These are phyloP conservation scores for Patella depressa DNA, from an alignment of 2,888 invertebrate species.

Conservation along the genomic window DNA sequence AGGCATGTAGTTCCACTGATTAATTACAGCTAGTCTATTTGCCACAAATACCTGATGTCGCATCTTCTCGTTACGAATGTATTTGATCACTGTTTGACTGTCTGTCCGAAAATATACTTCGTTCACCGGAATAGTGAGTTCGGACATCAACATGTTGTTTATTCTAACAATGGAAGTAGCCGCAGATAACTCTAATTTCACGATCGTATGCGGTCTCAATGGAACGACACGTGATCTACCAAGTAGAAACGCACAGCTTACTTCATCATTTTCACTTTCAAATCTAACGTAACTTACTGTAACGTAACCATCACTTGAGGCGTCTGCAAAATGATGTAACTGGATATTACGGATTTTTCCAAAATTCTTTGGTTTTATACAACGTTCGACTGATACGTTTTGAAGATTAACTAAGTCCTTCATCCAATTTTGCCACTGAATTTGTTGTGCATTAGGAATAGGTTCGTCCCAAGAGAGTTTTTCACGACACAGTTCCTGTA, in stretches of 20 bases:
- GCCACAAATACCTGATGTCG: conserved; percentile 21
- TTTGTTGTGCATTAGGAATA: background rate
- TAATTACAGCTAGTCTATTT: conserved; percentile 13
- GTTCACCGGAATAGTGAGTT: background rate
- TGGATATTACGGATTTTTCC: background rate
- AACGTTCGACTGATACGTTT: background rate
- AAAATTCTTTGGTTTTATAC: background rate
- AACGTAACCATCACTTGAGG: conserved; percentile 12
- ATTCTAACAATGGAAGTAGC: conserved; percentile 12
- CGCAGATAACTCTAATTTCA: conserved; percentile 21
- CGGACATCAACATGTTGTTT: background rate
- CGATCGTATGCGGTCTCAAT: conserved; percentile 17
- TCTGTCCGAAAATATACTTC: conserved; percentile 16
- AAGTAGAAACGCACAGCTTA: conserved; percentile 20
- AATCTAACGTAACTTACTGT: conserved; percentile 16
- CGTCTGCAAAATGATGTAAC: conserved; percentile 19
- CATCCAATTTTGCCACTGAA: conserved; percentile 15
- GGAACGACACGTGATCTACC: conserved; percentile 16
- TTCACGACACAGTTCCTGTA: conserved; percentile 11
- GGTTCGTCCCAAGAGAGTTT: conserved; percentile 11
- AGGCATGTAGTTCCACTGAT: background rate
- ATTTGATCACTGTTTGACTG: conserved; percentile 12
- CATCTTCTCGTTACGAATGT: conserved; percentile 4
- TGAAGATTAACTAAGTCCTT: conserved; percentile 7
- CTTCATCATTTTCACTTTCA: background rate